A percentile compares a stretch with the other conserved stretches of the same genome.
phyloP scores from a whole-genome alignment of 2,888 invertebrate species.

The Drosophila mulleri region DNA sequence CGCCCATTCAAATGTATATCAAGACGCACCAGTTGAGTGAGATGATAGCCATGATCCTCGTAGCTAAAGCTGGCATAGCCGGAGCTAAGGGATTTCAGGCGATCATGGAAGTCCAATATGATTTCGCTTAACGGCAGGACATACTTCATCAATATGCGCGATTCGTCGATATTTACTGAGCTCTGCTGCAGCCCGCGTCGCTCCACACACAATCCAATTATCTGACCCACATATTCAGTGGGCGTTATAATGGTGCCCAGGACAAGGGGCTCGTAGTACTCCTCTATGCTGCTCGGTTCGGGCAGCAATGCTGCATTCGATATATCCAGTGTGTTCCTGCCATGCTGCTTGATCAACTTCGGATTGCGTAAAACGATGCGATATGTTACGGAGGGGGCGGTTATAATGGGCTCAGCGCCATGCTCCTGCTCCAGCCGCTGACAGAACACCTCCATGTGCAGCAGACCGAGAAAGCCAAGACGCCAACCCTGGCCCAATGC shows the following conservation, averaged over 20 bases:
- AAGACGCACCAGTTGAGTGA: constrained; percentile 92
- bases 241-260: constrained; percentile 96
- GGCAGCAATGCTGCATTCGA: constrained; percentile 93
- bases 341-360: constrained; percentile 89
- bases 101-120: constrained; percentile 97
- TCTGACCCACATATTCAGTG: constrained; percentile 89
- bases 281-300: constrained; percentile 88
- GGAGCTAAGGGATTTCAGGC: constrained; percentile 94
- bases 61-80: constrained; percentile 99
- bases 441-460: constrained; percentile 95
- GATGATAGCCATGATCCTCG: constrained; percentile 93
- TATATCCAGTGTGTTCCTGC: constrained; percentile 87
- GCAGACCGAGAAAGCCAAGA: constrained; percentile 93
- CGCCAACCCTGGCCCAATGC: constrained; percentile 96
- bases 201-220: constrained; percentile 91
- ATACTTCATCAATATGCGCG: constrained; percentile 92
- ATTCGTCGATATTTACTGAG: constrained; percentile 92
- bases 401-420: constrained; percentile 92
- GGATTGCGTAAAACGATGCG: constrained; percentile 90
- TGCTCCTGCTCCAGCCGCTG: constrained; percentile 94
- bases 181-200: constrained; percentile 88
- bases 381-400: constrained; percentile 94
- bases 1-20: constrained; percentile 90
- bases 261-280: constrained; percentile 94
- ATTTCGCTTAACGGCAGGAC: constrained; percentile 96